phyloP scores from a whole-genome alignment of 2,113 vertebrate species.

The Micronycteris hirsuta region DNA sequence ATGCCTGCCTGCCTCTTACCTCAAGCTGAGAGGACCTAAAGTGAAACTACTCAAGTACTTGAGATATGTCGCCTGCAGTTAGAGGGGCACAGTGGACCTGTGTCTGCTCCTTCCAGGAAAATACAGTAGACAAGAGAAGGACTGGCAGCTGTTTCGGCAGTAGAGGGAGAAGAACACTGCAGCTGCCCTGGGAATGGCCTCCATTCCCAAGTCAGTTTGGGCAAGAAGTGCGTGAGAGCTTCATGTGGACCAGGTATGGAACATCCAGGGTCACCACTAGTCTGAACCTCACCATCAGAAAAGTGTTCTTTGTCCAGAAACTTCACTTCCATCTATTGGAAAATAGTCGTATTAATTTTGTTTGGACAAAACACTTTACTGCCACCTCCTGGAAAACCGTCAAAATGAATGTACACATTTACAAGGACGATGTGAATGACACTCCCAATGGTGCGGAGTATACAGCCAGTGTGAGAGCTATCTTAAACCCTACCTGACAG shows the following conservation, averaged over 20 bases:
- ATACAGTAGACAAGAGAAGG: background rate
- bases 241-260: background rate
- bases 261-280: background rate
- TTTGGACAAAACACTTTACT: conserved; percentile 36
- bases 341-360: background rate
- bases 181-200: background rate
- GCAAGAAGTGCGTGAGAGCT: background rate
- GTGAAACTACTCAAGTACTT: background rate
- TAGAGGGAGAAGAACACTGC: background rate
- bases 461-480: background rate
- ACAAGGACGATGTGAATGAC: background rate
- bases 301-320: background rate
- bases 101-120: background rate
- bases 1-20: background rate
- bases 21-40: background rate
- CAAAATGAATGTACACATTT: background rate
- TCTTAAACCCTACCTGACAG: background rate
- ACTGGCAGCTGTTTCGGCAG: background rate
- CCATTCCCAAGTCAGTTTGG: background rate
- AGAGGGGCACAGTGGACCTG: background rate
- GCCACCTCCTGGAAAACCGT: conserved; percentile 44
- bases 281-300: background rate
- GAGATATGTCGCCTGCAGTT: background rate
- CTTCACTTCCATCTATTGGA: background rate
- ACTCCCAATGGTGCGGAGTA: background rate